Base-by-base conservation (phyloP, 1,140 invertebrate genomes). In the Saccostrea cuccullata region DNA sequence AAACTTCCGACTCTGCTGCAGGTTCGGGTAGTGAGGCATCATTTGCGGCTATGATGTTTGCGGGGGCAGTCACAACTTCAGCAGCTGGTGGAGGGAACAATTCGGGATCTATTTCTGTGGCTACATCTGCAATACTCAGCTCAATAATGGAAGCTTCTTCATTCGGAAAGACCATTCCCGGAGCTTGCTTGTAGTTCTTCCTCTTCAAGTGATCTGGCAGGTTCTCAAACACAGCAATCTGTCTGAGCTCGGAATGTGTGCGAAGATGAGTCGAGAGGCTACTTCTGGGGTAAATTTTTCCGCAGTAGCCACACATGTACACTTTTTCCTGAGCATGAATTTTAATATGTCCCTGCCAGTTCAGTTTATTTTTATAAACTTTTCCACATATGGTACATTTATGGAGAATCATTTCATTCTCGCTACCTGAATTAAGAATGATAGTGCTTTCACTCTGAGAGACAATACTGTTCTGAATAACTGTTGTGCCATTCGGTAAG, bases 221-320 rank as follows among this genome's bases (percentile, higher is more conserved):
- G 56, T 89, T 89, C 58, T 89, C 89, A 85, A 89, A 89, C 47
- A 89, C 89, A 56, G 89, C 89, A 82, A 89, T 89, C 55, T 89
- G 86, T 67, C 86, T 83, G 55, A 89, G 82, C 55, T 89, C 89
- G 6, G 89, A 89, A 36, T 89, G 89, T 12, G 87, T 88, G 67
- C 85, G 82, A 17, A 88, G 64, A 86, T 90, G 89, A 11, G 87
- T 64, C 2, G 85, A 30, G 20, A 90, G 87, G 55, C 70, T 84
- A 23, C 77, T 82, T 60, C 87, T 88, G 30, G 88, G 87, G 26
- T 73, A 90, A 11, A 88, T 77, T 13, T 90, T 88, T 2, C 89
- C 89, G 82, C 89, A 90, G 47, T 86, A 88, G 47, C 85, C 85
- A 88, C 89, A 90, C 89, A 88, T 90, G 55, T 88, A 90, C 15